These are phyloP conservation scores for Chunga burmeisteri DNA, from an alignment of 2,113 vertebrate species.

Conservation along the genomic window DNA sequence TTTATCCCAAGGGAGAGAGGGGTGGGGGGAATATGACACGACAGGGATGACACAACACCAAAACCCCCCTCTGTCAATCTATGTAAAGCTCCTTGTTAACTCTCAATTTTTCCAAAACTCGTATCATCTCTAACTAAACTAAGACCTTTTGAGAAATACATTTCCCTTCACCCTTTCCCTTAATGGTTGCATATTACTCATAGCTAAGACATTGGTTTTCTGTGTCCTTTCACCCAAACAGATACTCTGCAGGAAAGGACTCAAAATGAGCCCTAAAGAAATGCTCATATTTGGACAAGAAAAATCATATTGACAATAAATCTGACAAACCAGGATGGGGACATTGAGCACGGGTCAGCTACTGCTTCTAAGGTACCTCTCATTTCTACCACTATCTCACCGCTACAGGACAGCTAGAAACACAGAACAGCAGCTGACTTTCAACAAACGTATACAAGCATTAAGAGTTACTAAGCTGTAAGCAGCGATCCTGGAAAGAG, in stretches of 20 bases:
- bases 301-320: not conserved
- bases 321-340: not conserved
- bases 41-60: not conserved
- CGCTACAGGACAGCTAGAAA: not conserved
- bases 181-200: not conserved
- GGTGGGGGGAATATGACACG: accelerated
- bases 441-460: not conserved
- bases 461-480: not conserved
- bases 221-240: not conserved
- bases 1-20: not conserved
- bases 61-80: not conserved
- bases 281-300: not conserved
- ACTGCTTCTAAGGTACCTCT: not conserved
- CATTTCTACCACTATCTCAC: not conserved
- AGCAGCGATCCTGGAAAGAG: not conserved
- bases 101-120: not conserved
- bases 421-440: not conserved
- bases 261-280: not conserved
- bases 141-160: not conserved
- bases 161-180: not conserved
- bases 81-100: not conserved
- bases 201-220: not conserved
- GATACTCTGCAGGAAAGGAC: not conserved
- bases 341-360: not conserved
- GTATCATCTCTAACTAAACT: not conserved